Evolutionary conservation across 2,888 invertebrate species (phyloP), one percentile per base, ranked within the genome.

Genomic region (Ashinkailepas kermadecensis): DNA sequence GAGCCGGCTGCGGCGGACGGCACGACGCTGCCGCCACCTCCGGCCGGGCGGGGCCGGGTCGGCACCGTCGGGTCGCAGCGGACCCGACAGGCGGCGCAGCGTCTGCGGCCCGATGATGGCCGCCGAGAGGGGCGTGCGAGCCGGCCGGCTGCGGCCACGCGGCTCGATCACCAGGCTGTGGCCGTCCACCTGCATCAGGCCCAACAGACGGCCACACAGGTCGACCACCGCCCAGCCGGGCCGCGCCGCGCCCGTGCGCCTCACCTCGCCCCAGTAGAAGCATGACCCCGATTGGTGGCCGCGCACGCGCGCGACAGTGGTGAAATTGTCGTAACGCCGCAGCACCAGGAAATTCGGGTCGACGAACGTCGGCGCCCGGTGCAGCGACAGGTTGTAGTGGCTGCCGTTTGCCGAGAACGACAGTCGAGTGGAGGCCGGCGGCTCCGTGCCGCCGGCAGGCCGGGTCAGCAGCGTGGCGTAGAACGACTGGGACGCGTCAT

Each of bases 351-450:
- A 74, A 54, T 74, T 23, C 25, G 54, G 74, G 54, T 74, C 74
- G 21, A 74, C 74, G 54, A 74, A 74, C 13, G 12, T 8, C 18
- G 74, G 54, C 18, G 74, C 39, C 6, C 54, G 74, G 15, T 21
- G 74, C 54, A 74, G 21, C 54, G 74, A 54, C 54, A 74, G 74
- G 74, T 74, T 74, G 74, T 74, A 74, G 54, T 23, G 13, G 39
- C 74, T 54, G 18, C 74, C 74, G 8, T 74, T 18, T 21, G 74
- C 74, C 9, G 54, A n/a, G 74, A 74, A 74, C 9, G 74, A 74
- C 18, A 74, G 74, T 18, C 18, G 74, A 3, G 54, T 15, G 15
- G 9, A 6, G 18, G 54, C 74, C 18, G 74, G 54, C 15, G 10
- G 21, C 74, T 18, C 13, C 54, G 13, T 54, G 18, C 18, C 15